A percentile compares a stretch with the other conserved stretches of the same genome.
phyloP scores from a whole-genome alignment of 2,888 invertebrate species.

The Rotaria sp. region DNA sequence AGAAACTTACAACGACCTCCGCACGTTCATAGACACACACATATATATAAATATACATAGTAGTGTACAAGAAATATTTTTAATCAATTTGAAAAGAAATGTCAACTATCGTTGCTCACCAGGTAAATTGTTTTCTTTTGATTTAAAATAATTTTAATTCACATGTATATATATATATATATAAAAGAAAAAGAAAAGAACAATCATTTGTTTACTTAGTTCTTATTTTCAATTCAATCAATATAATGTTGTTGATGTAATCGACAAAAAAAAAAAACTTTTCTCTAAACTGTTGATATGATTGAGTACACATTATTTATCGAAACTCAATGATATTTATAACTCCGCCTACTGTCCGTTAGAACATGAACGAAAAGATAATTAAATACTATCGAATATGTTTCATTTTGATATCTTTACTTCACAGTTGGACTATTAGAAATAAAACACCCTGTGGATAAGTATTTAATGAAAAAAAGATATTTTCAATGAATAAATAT shows the following conservation, averaged over 20 bases:
- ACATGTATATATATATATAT: no score
- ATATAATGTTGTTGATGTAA: neutral
- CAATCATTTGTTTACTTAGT: neutral
- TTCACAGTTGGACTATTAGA: neutral
- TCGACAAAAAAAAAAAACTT: neutral
- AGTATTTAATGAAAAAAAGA: neutral
- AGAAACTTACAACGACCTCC: constrained; percentile 15
- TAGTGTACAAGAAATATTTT: constrained; percentile 10
- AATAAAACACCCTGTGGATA: neutral
- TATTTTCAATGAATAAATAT: neutral
- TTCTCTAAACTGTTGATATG: neutral
- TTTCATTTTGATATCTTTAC: neutral
- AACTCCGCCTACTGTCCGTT: neutral
- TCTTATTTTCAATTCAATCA: neutral
- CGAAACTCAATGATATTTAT: neutral
- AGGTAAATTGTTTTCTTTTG: neutral
- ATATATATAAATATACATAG: neutral
- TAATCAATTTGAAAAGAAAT: neutral
- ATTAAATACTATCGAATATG: neutral
- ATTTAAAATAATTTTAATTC: neutral
- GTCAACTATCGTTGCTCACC: neutral
- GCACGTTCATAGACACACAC: neutral
- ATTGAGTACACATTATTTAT: neutral
- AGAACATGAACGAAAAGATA: neutral
- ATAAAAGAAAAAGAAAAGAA: neutral